phyloP scores from a whole-genome alignment of 1,140 invertebrate genomes.

The Drosophila bocki region DNA sequence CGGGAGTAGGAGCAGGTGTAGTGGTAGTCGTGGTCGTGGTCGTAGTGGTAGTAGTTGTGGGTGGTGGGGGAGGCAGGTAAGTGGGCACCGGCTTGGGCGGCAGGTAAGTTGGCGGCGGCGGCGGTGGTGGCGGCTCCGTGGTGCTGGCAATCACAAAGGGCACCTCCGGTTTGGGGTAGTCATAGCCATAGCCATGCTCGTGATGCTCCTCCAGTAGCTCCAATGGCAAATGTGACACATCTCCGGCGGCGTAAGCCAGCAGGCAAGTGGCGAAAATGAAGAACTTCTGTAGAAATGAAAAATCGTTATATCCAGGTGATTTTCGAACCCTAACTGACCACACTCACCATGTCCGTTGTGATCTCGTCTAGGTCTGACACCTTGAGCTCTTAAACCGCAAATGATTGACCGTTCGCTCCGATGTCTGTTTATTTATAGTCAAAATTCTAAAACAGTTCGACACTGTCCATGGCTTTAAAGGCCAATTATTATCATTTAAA shows the following conservation, averaged over 20 bases:
- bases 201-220: conserved; percentile 48
- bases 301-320: background rate
- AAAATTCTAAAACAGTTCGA: conserved; percentile 75
- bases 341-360: conserved; percentile 57
- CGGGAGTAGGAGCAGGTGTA: conserved; percentile 30
- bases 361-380: conserved; percentile 57
- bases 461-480: conserved; percentile 73
- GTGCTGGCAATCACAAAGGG: conserved; percentile 67
- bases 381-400: conserved; percentile 72
- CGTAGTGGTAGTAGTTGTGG: conserved; percentile 34
- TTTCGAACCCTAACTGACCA: background rate
- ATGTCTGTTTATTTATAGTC: conserved; percentile 76
- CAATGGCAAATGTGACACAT: conserved; percentile 73
- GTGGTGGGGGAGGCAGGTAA: conserved; percentile 54
- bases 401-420: conserved; percentile 62
- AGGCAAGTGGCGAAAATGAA: conserved; percentile 54
- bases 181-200: conserved; percentile 68
- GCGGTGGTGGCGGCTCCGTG: conserved; percentile 56
- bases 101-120: conserved; percentile 64
- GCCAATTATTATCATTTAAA: conserved; percentile 84
- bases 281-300: conserved; percentile 46
- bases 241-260: conserved; percentile 61
- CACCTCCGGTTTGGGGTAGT: conserved; percentile 66
- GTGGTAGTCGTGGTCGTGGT: conserved; percentile 38
- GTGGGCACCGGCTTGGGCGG: conserved; percentile 58